Evolutionary conservation across 2,797 vertebrate genomes (phyloP).

Genomic region (Borostomias antarcticus): DNA sequence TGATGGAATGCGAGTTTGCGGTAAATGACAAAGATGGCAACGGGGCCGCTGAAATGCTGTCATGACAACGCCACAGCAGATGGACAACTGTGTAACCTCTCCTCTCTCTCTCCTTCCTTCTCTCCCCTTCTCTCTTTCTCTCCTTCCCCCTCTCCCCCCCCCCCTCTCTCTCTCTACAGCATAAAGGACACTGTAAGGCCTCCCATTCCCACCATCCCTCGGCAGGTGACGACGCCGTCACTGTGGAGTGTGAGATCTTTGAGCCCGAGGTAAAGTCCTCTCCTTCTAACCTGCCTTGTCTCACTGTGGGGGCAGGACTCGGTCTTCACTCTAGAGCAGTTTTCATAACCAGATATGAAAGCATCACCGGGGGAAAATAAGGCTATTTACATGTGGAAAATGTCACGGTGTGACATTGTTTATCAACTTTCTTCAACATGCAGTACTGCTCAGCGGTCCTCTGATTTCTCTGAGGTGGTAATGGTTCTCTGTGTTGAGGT

Average conservation of each 20-base stretch:
- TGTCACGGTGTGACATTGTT: no score
- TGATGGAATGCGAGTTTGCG: slow-evolving; percentile 75
- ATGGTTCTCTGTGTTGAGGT: no score
- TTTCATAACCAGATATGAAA: no score
- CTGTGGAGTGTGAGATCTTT: slow-evolving; percentile 69
- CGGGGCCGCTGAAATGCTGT: neutral
- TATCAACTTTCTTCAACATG: no score
- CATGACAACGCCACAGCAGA: neutral
- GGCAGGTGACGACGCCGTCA: neutral
- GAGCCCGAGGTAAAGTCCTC: slow-evolving; percentile 71
- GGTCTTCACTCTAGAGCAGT: no score
- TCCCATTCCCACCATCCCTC: slow-evolving; percentile 14
- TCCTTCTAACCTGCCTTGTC: no score
- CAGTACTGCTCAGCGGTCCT: no score
- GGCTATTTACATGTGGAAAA: no score
- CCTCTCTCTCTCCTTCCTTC: neutral
- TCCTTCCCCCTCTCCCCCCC: neutral
- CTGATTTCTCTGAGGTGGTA: no score
- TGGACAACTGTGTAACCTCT: neutral
- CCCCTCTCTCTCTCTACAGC: slow-evolving; percentile 53
- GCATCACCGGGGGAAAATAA: no score
- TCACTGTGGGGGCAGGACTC: no score
- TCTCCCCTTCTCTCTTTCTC: neutral
- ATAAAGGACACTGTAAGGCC: slow-evolving; percentile 75
- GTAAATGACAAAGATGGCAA: slow-evolving; percentile 74